A percentile compares a stretch with the other conserved stretches of the same genome.
Conservation (phyloP, 1,140 invertebrate species). For the Calosoma granatense region DNA sequence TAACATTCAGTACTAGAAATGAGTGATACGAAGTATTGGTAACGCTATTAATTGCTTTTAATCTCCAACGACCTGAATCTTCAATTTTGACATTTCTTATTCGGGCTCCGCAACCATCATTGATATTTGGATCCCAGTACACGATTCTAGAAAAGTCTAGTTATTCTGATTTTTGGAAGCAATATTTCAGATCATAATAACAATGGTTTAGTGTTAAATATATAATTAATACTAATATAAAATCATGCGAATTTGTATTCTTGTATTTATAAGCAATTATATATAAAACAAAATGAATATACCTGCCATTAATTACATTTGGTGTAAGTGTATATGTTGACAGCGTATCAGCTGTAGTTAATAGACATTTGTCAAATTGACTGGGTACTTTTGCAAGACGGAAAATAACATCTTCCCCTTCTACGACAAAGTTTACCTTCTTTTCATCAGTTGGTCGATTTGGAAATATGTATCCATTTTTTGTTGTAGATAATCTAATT, state of each 20-base stretch:
- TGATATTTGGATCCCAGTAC: not conserved
- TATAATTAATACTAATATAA: not conserved
- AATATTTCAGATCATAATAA: not conserved
- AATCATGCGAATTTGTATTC: not conserved
- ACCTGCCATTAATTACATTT: not conserved
- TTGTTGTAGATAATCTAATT: not conserved
- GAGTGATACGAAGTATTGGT: not conserved
- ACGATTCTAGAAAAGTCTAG: not conserved
- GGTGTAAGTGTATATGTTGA: not conserved
- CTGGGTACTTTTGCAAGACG: not conserved
- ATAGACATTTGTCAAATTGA: not conserved
- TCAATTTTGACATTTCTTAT: not conserved
- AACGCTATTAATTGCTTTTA: not conserved
- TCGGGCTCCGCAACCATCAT: constrained; percentile 6
- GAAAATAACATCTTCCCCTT: not conserved
- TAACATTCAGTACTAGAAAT: not conserved
- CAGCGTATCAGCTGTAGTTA: not conserved
- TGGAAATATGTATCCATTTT: not conserved
- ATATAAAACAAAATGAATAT: not conserved
- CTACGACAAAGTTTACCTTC: not conserved
- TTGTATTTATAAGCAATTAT: not conserved
- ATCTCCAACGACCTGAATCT: constrained; percentile 10
- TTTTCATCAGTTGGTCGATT: not conserved
- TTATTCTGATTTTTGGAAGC: too few species aligned
- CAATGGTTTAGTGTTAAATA: not conserved